These are phyloP conservation scores for Lasiurus cinereus DNA, from an alignment of 2,113 vertebrate genomes.

Conservation along the genomic window DNA sequence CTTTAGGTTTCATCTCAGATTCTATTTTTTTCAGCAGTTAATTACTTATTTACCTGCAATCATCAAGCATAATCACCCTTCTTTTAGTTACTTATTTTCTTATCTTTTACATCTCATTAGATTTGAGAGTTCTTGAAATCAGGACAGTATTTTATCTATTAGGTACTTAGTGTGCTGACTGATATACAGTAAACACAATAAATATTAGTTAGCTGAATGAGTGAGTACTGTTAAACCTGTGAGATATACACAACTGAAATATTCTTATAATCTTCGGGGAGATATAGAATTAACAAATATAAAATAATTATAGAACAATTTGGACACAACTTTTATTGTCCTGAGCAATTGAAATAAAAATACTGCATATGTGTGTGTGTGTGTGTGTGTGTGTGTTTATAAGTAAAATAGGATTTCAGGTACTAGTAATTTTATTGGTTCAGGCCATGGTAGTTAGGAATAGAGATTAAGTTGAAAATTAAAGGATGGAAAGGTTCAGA, in stretches of 20 bases:
- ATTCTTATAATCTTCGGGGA: not conserved
- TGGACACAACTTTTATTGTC: constrained; percentile 6
- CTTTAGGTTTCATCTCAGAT: not conserved
- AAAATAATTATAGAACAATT: constrained; percentile 44
- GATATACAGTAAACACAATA: not conserved
- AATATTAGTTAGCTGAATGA: constrained; percentile 21
- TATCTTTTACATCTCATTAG: not conserved
- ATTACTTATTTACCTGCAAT: constrained; percentile 13
- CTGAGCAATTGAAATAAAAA: not conserved
- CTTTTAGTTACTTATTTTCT: constrained; percentile 43
- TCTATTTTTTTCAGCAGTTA: not conserved
- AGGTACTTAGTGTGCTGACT: not conserved
- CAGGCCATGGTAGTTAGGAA: not conserved
- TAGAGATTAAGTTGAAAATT: not conserved
- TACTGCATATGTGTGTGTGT: not conserved
- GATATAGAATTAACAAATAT: constrained; percentile 24
- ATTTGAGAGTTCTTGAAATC: constrained; percentile 15
- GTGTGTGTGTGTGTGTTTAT: not conserved
- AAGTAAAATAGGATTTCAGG: not conserved
- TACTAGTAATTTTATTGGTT: not conserved
- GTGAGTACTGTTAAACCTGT: not conserved
- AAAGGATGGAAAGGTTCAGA: constrained; percentile 12
- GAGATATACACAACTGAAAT: not conserved
- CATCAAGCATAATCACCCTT: not conserved
- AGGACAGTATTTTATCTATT: constrained; percentile 23